Base-by-base conservation (phyloP, 2,113 vertebrate genomes). In the Halcyon senegalensis region DNA sequence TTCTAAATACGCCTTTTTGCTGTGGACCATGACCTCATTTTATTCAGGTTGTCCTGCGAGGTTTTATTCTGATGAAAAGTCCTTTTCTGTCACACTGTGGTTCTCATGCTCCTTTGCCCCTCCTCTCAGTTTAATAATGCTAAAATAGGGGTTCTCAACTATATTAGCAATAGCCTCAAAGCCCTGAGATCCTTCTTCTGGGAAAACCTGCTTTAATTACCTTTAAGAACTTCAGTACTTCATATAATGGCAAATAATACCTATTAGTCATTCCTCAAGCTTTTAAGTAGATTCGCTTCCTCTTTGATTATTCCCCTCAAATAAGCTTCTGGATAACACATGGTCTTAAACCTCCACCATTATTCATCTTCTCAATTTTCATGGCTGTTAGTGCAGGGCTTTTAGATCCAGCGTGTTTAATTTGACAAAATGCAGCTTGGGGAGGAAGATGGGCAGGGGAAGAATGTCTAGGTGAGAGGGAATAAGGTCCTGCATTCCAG, bases 201-300 rank as follows among this genome's bases (percentile, higher is more conserved):
- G 69, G 64, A 89, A 91, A 87, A 28, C 16, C 56, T 60, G 12
- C 64, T 94, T 94, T 84, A 91, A 93, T 89, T 96, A 59, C 21
- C 31, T 63, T 31, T 63, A 91, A 41, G 50, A 94, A 37, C 31
- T 84, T 60, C 56, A 87, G 21, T 74, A 81, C 78, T 93, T 91
- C 86, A 37, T 44, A 25, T 41, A 63, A n/a, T 74, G 31, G 69
- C 18, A 59, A 41, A 23, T 67, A 51, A 81, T 74, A 35, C 30
- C 31, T 79, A 27, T 83, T 83, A 85, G 43, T 76, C 25, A 85
- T 85, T 94, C 30, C 39, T 80, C 44, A 13, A 69, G 80, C 64
- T 93, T 96, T 96, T 81, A 78, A 78, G 55, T 59, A 91, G 60
- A 82, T 87, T 74, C 24, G 5, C 16, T 91, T 74, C 28, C 46